phyloP scores from a whole-genome alignment of 2,113 vertebrate genomes.

The Meles meles region DNA sequence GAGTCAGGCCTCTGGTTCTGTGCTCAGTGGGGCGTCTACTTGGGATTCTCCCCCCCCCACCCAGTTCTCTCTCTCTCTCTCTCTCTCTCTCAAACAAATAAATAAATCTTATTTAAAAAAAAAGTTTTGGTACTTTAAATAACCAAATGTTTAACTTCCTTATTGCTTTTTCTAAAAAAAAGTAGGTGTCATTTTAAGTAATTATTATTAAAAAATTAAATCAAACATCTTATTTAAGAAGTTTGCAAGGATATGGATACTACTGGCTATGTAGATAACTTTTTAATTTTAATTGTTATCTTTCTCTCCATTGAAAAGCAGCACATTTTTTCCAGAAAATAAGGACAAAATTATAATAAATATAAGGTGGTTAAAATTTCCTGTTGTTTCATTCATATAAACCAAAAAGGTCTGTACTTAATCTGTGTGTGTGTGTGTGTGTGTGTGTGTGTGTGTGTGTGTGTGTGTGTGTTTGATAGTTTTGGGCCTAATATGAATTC shows the following conservation, averaged over 20 bases:
- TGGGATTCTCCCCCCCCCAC: neutral
- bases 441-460: neutral
- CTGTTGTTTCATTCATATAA: neutral
- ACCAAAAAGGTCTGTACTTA: neutral
- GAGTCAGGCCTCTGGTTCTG: no score
- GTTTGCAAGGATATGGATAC: neutral
- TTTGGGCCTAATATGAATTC: neutral
- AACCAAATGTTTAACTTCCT: neutral
- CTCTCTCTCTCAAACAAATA: neutral
- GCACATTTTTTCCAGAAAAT: neutral
- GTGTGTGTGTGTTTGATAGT: neutral
- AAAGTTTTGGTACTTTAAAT: conserved; percentile 15
- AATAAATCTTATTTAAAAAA: neutral
- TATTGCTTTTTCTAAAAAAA: neutral
- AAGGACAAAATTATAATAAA: neutral
- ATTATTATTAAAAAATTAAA: neutral
- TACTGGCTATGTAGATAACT: neutral
- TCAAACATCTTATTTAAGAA: neutral
- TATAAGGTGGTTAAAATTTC: neutral
- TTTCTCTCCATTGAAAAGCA: neutral
- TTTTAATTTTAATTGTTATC: conserved; percentile 8
- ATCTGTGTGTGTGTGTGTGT: neutral
- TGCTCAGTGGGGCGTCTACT: no score
- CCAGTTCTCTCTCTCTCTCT: neutral
- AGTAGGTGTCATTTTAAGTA: neutral